These are phyloP conservation scores for Passer domesticus DNA, from an alignment of 2,113 vertebrate species.

Conservation along the genomic window DNA sequence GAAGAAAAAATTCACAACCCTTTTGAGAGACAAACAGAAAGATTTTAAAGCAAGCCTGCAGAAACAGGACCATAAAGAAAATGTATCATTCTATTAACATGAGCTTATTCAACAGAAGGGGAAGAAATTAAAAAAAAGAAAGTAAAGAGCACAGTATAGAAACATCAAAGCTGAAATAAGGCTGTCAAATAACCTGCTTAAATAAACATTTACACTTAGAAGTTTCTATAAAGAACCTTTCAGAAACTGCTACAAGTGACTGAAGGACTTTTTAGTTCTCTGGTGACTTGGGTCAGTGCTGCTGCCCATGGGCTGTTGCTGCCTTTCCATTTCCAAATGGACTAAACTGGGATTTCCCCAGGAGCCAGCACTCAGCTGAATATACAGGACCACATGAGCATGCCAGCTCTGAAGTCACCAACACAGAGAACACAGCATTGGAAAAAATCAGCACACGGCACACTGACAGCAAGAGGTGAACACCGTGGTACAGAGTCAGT, in stretches of 20 bases:
- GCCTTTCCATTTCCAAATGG: background rate
- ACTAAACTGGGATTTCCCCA: background rate
- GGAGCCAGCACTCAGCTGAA: background rate
- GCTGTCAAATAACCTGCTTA: background rate
- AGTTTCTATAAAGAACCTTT: background rate
- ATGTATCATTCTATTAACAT: background rate
- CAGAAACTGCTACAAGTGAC: background rate
- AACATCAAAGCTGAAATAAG: background rate
- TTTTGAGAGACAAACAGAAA: background rate
- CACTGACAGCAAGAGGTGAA: background rate
- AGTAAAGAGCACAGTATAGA: background rate
- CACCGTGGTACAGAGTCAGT: background rate
- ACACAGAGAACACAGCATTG: accelerated
- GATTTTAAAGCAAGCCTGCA: background rate
- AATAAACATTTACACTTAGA: background rate
- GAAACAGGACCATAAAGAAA: background rate
- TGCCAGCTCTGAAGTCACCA: background rate
- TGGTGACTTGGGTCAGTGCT: background rate
- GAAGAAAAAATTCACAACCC: background rate
- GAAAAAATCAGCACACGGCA: background rate
- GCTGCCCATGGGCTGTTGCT: background rate
- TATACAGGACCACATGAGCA: background rate
- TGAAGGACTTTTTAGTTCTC: background rate
- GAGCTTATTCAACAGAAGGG: background rate
- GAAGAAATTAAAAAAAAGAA: background rate